Base-by-base conservation (phyloP, 2,113 vertebrate genomes). In the Stigmatopora nigra region DNA sequence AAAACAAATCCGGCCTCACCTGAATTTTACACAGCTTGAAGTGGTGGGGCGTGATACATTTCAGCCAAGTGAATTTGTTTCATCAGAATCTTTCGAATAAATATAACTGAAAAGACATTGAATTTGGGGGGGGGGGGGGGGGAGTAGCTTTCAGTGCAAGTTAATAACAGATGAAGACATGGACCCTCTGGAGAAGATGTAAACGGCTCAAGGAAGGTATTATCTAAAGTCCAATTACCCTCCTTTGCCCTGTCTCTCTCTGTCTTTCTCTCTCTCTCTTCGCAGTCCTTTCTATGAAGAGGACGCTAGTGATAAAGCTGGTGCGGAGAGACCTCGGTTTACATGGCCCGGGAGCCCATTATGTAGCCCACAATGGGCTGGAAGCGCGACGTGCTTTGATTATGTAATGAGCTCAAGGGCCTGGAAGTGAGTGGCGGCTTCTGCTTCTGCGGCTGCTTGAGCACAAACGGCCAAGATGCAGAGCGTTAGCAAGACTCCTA, bases 271-370 rank as follows among this genome's bases (percentile, higher is more conserved):
- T 31, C 63, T 56, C 60, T 64, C 66, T 77, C 45, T 66, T 75
- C 57, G 22, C 46, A 76, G 73, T 79, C 64, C 63, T 76, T 59
- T 63, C 67, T 71, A 78, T 73, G 76, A 86, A 78, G 78, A 85
- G 77, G 78, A 86, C 79, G 84, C 78, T 73, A 73, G 78, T 75
- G 81, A 89, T 86, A 81, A 87, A 88, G 58, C 80, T 64, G 72
- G 67, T 80, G 87, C 76, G 81, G 79, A 76, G 81, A 87, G 82
- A 72, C 44, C 46, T 35, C 70, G 80, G 77, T 86, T 87, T 86
- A 85, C 84, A 85, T 76, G 80, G 84, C 85, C 84, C 84, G 48
- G 79, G 78, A 86, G 84, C 82, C 88, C 85, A 88, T 88, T 89
- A 88, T 83, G 81, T 75, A 80, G 73, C 68, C 77, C 70, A 83